Evolutionary conservation across 2,888 invertebrate genomes (phyloP), one percentile per base, ranked within the genome.

Genomic region (Cosmia pyralina): DNA sequence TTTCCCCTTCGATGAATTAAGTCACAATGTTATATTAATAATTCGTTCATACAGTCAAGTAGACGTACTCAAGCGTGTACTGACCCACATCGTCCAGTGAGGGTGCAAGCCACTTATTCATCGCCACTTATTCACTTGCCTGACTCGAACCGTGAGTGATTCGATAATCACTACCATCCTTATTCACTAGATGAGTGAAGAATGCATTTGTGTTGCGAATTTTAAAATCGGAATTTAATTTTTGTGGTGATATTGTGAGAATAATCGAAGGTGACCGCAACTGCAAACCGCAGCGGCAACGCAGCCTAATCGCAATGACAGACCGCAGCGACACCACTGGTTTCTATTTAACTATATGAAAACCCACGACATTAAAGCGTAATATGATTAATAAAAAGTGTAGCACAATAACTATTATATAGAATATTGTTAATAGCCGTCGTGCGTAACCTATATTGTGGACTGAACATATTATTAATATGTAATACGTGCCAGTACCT

Each of bases 41-140:
- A 76, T 50, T 44, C 58, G 53, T 46, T 59, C 10, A 38, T 15
- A 38, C 59, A 68, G 53, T 64, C 41, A 64, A 66, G 48, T 72
- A 79, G 64, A 34, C 15, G 67, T 69, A 50, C 58, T 79, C 69
- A 69, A 71, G 52, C 72, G 71, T 75, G 48, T 64, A 60, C 41
- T 86, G 85, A 83, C 85, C 85, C 69, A 86, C 68, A 79, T 85
- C 60, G 79, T 52, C 59, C 46, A 57, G 59, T 19, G 82, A 75
- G 82, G 85, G 85, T 86, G 82, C 80, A 84, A 44, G 69, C 72
- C 57, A 28, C 28, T 28, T 28, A 28, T 28, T 83, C 79, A 69
- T 72, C 68, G 46, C 84, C 86, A 85, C 80, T 85, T 85, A 85
- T 85, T 75, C 85, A 85, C 86, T 85, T 85, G 85, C 15, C 19